phyloP scores from a whole-genome alignment of 2,113 vertebrate species.

The Elaphurus davidianus region DNA sequence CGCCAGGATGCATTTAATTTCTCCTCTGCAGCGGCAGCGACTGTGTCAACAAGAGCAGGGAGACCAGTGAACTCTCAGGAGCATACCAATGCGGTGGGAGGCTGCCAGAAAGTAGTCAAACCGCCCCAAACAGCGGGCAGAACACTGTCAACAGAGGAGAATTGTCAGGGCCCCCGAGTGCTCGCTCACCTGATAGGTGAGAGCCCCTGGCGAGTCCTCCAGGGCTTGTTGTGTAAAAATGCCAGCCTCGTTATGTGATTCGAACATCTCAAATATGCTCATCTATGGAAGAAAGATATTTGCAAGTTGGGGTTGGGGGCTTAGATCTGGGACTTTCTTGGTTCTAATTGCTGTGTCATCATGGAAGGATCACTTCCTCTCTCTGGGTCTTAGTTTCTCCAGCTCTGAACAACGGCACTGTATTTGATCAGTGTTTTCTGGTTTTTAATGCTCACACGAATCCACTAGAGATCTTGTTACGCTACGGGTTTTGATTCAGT shows the following conservation, averaged over 20 bases:
- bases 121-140: neutral
- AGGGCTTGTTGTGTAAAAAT: neutral
- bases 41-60: neutral
- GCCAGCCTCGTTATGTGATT: neutral
- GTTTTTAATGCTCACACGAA: neutral
- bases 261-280: neutral
- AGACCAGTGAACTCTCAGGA: neutral
- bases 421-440: neutral
- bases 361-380: neutral
- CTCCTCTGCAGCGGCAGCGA: neutral
- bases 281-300: neutral
- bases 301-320: neutral
- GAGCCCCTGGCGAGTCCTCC: neutral
- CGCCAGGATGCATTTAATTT: no score
- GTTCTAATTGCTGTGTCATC: neutral
- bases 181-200: neutral
- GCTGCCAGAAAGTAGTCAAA: neutral
- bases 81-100: accelerated
- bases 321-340: neutral
- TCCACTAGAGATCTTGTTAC: neutral
- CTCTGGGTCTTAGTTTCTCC: neutral
- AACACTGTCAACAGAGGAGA: neutral
- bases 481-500: neutral
- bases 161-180: accelerated
- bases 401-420: neutral